Conservation (phyloP, 2,797 vertebrate genomes). For the Rhabdophis nuchalis region DNA sequence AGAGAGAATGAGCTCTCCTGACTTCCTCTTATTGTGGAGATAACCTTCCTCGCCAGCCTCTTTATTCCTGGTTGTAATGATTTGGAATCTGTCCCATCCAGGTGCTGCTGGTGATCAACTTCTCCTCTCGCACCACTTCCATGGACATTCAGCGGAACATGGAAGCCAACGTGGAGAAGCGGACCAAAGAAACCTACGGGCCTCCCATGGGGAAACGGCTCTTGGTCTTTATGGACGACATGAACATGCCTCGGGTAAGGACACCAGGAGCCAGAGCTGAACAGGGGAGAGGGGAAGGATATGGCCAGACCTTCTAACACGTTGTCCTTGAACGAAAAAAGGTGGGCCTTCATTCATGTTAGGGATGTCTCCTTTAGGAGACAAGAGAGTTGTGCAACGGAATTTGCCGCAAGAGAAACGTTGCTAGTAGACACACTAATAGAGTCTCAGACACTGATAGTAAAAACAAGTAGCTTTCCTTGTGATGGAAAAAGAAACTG, state of each 20-base stretch:
- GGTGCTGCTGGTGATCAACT: slow-evolving; percentile 85
- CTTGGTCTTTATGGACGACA: slow-evolving; percentile 92
- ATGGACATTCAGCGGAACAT: slow-evolving; percentile 93
- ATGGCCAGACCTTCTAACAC: not conserved
- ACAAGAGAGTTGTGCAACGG: too few species aligned
- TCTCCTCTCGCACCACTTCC: slow-evolving; percentile 94
- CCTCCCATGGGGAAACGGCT: slow-evolving; percentile 92
- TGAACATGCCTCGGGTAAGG: slow-evolving; percentile 93
- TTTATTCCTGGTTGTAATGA: not conserved
- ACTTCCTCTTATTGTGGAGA: too few species aligned
- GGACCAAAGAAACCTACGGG: slow-evolving; percentile 89
- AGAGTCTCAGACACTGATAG: too few species aligned
- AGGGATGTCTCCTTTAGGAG: too few species aligned
- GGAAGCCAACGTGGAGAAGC: slow-evolving; percentile 91
- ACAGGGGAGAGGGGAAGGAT: not conserved
- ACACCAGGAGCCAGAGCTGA: not conserved
- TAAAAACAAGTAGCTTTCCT: too few species aligned
- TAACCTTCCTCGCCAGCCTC: not conserved
- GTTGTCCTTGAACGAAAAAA: not conserved
- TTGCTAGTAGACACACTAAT: too few species aligned
- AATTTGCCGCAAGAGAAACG: too few species aligned
- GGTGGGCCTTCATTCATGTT: not conserved
- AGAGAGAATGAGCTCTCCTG: too few species aligned
- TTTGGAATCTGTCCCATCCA: slow-evolving; percentile 53
- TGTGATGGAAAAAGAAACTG: too few species aligned